These are phyloP conservation scores for Collichthys lucidus DNA, from an alignment of 2,113 vertebrate genomes.

Conservation along the genomic window DNA sequence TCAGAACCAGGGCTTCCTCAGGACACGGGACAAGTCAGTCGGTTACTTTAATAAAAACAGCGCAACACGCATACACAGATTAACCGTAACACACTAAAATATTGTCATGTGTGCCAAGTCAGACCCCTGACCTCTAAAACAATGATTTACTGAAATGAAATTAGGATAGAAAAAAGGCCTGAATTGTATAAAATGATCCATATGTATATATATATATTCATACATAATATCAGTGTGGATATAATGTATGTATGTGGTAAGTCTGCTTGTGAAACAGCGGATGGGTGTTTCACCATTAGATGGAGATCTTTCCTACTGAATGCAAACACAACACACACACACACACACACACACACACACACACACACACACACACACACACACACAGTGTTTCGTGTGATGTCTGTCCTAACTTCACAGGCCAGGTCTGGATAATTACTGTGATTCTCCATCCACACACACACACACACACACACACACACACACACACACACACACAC, in stretches of 20 bases:
- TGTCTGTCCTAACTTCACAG: not conserved
- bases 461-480: not conserved
- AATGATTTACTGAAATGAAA: not conserved
- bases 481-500: not conserved
- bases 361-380: too few species aligned
- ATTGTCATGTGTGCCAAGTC: not conserved
- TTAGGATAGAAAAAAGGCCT: not conserved
- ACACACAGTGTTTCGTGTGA: not conserved
- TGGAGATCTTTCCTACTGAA: conserved; percentile 30
- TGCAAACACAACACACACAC: not conserved
- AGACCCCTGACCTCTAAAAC: not conserved
- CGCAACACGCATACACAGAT: not conserved
- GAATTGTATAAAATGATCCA: not conserved
- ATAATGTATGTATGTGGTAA: too few species aligned
- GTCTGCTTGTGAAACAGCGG: not conserved
- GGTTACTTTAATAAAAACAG: not conserved
- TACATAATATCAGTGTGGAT: too few species aligned
- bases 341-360: too few species aligned
- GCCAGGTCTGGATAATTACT: not conserved
- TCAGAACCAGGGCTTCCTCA: conserved; percentile 70
- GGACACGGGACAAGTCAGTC: conserved; percentile 46
- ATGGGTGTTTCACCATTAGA: conserved; percentile 36
- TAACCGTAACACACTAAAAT: not conserved
- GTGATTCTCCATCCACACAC: not conserved
- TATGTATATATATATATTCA: too few species aligned